These are phyloP conservation scores for Phoeniculus purpureus DNA, from an alignment of 2,797 vertebrate genomes.

Conservation along the genomic window DNA sequence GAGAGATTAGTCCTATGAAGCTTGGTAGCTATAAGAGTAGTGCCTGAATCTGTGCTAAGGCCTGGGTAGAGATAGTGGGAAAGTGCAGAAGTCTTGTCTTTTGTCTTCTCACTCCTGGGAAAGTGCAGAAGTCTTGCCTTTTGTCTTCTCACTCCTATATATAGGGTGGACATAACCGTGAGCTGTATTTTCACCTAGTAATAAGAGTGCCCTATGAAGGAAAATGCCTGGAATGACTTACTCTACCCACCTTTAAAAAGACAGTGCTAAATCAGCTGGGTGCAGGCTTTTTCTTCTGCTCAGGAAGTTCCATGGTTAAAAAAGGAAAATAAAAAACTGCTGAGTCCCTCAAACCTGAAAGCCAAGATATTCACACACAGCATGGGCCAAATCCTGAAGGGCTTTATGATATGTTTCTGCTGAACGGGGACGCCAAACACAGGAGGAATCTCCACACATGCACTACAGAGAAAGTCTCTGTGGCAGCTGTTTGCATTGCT, in stretches of 20 bases:
- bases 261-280: background rate
- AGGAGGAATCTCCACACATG: slow-evolving; percentile 36
- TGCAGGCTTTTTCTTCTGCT: background rate
- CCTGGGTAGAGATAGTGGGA: background rate
- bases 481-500: slow-evolving; percentile 20
- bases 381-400: slow-evolving; percentile 25
- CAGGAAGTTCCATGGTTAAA: background rate
- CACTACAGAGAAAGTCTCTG: slow-evolving; percentile 51
- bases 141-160: background rate
- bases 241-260: background rate
- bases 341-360: slow-evolving; percentile 29
- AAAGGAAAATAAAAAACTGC: slow-evolving; percentile 13
- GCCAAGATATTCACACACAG: slow-evolving; percentile 18
- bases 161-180: background rate
- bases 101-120: background rate
- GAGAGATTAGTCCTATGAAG: background rate
- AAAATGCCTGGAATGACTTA: background rate
- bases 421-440: background rate
- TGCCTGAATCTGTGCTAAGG: too few species aligned
- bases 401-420: background rate
- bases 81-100: background rate
- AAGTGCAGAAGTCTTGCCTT: background rate
- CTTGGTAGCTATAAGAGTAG: background rate
- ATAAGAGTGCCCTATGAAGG: background rate
- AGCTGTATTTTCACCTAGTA: background rate